Evolutionary conservation across 2,797 vertebrate genomes (phyloP).

Genomic region (Tinamus major): DNA sequence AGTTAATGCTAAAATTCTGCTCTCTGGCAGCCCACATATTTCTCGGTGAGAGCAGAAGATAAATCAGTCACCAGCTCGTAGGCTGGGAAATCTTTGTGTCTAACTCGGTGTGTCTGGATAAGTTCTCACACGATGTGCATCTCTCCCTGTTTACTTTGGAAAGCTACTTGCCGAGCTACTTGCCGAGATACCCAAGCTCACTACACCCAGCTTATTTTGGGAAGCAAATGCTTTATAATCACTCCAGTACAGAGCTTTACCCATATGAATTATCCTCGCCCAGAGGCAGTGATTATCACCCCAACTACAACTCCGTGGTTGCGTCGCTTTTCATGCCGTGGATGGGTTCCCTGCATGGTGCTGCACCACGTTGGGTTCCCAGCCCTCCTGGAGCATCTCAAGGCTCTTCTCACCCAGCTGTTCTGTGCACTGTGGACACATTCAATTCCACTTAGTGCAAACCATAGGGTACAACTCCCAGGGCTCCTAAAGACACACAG

Average conservation of each 20-base stretch:
- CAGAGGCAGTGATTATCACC: not conserved
- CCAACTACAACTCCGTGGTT: not conserved
- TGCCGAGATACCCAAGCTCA: not conserved
- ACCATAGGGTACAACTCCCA: fast-evolving
- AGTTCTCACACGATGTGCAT: not conserved
- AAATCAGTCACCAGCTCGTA: not conserved
- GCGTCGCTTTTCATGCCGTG: not conserved
- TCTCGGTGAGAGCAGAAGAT: not conserved
- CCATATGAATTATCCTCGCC: not conserved
- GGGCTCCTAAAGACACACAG: not conserved
- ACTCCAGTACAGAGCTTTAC: not conserved
- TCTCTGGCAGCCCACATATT: not conserved
- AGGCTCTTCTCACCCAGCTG: not conserved
- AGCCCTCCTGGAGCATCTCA: not conserved
- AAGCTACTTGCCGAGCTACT: not conserved
- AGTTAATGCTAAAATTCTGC: not conserved
- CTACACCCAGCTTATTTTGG: not conserved
- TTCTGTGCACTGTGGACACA: not conserved
- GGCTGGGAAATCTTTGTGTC: not conserved
- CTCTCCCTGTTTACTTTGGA: not conserved
- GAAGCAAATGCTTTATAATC: not conserved
- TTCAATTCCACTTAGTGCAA: not conserved
- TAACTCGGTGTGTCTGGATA: not conserved
- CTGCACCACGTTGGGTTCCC: not conserved
- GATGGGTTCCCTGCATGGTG: not conserved